These are phyloP conservation scores for Goniozus legneri DNA, from an alignment of 1,140 invertebrate genomes.

Conservation along the genomic window DNA sequence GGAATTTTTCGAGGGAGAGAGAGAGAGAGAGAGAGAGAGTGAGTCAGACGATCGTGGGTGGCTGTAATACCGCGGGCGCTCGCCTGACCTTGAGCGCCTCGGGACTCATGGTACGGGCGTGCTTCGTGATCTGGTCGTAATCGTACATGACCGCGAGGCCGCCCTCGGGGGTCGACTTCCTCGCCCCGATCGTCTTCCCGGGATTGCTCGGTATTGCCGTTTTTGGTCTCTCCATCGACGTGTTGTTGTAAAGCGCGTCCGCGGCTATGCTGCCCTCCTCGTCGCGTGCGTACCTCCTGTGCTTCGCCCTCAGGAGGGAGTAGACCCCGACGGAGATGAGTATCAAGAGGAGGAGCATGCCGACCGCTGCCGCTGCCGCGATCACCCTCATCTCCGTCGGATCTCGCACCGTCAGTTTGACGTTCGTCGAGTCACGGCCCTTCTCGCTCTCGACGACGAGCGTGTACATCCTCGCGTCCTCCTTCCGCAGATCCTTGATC, in stretches of 20 bases:
- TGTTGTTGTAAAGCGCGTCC: slow-evolving; percentile 41
- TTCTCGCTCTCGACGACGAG: slow-evolving; percentile 47
- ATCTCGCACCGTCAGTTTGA: slow-evolving; percentile 43
- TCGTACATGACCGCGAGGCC: slow-evolving; percentile 47
- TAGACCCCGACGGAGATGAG: slow-evolving; percentile 40
- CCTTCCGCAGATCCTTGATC: slow-evolving; percentile 45
- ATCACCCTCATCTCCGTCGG: slow-evolving; percentile 46
- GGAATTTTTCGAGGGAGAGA: too few species aligned
- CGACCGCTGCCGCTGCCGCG: slow-evolving; percentile 39
- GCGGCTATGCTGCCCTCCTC: slow-evolving; percentile 48
- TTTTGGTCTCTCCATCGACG: slow-evolving; percentile 31
- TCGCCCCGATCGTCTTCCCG: slow-evolving; percentile 24
- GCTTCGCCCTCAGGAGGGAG: slow-evolving; percentile 34
- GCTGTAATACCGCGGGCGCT: slow-evolving; percentile 47
- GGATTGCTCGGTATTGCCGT: slow-evolving; percentile 16
- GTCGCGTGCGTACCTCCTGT: slow-evolving; percentile 40
- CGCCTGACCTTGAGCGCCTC: slow-evolving; percentile 51
- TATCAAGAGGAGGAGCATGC: slow-evolving; percentile 38
- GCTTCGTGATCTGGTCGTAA: slow-evolving; percentile 47
- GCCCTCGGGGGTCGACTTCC: slow-evolving; percentile 36
- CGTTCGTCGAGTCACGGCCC: slow-evolving; percentile 45
- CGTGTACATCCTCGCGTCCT: slow-evolving; percentile 47
- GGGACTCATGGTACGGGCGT: slow-evolving; percentile 45
- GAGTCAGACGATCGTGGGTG: slow-evolving; percentile 48
- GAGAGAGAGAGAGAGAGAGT: too few species aligned